Evolutionary conservation across 2,797 vertebrate species (phyloP), one percentile per base, ranked within the genome.

Genomic region (Lepus townsendii): DNA sequence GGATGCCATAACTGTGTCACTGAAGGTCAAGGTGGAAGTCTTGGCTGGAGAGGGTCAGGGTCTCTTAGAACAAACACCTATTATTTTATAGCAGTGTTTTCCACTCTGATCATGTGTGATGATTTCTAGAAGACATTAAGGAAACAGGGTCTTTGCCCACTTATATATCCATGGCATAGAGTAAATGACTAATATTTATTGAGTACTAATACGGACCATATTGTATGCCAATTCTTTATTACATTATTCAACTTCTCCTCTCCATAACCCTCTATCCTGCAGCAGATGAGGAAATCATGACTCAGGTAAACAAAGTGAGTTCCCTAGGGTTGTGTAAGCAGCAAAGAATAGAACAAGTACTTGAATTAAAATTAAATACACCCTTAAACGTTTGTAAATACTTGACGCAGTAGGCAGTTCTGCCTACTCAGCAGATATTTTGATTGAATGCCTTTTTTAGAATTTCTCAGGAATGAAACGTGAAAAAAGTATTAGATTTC

Each of bases 291-390:
- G 52, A 54, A 75, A 65, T 24, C 7, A 76, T 65, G 17, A 42
- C 17, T n/a, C 3, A 5, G 17, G 38, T 71, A 79, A 92, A 32
- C 11, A 54, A 17, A 1, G 3, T 0, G 2, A 3, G 54, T 87
- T 84, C 38, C 89, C 12, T 27, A 72, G 19, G 11, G 42, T 86
- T 9, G 68, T 16, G 57, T 35, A 80, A 47, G 12, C 35, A 68
- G 60, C 7, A 52, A 38, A 54, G 19, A 19, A 79, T 22, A 35
- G 7, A 73, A 63, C 2, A 30, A 68, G 50, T 24, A 52, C 38
- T 66, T 83, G 19, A 96, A 63, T 82, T 80, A 86, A 89, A 77
- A 76, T 63, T 32, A 87, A 66, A 80, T 3, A 52, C 5, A 35
- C 26, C 24, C 35, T 38, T 47, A 76, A 38, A 30, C 50, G 10